Evolutionary conservation across 2,113 vertebrate species (phyloP).

Genomic region (Nanorana parkeri): DNA sequence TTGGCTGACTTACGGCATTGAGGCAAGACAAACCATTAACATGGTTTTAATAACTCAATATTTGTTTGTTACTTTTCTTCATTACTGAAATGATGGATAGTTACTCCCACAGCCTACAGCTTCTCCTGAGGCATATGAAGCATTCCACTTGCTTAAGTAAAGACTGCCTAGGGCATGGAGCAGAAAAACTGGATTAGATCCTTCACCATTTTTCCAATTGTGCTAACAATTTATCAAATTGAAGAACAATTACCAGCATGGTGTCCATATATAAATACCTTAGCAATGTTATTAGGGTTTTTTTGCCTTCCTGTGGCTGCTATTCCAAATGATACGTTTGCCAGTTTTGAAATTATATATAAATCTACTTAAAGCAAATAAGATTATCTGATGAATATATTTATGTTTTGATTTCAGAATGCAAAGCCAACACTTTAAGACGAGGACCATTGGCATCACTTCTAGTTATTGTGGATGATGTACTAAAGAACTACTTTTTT

Average conservation of each 20-base stretch:
- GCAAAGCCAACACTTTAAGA: too few relatives aligned
- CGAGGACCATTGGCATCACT: too few relatives aligned
- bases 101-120: conserved; percentile 9
- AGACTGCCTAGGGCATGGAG: conserved; percentile 21
- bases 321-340: too few relatives aligned
- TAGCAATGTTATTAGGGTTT: not conserved
- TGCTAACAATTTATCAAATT: conserved; percentile 25
- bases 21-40: conserved; percentile 29
- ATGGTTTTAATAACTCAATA: conserved; percentile 15
- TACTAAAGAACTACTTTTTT: too few relatives aligned
- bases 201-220: conserved; percentile 34
- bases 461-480: too few relatives aligned
- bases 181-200: conserved; percentile 30
- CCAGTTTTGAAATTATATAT: too few relatives aligned
- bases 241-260: conserved; percentile 34
- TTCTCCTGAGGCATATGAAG: conserved; percentile 15
- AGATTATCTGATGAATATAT: too few relatives aligned
- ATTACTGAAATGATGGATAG: conserved; percentile 8
- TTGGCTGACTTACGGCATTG: conserved; percentile 4
- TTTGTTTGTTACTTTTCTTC: conserved; percentile 29
- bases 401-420: too few relatives aligned
- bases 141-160: not conserved
- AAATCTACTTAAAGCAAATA: too few relatives aligned
- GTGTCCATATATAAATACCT: not conserved
- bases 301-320: not conserved